A percentile compares a stretch with the other conserved stretches of the same genome.
phyloP scores from a whole-genome alignment of 2,113 vertebrate species.

The Triplophysa dalaica region DNA sequence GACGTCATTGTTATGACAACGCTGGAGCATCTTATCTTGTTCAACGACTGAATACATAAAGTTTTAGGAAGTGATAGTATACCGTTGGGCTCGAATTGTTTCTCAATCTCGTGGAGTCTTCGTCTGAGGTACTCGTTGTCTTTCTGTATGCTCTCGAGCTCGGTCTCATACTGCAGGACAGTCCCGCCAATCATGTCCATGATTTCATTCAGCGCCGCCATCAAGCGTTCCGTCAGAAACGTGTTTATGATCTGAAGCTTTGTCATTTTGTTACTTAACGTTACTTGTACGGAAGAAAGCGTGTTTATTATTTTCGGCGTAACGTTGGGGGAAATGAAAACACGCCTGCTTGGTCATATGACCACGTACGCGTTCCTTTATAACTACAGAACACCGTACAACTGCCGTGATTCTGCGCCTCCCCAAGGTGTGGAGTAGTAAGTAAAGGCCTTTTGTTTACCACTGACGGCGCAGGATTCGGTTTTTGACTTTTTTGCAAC shows the following conservation, averaged over 20 bases:
- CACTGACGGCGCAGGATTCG: too few relatives aligned
- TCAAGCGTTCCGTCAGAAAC: conserved; percentile 45
- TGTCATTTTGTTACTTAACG: conserved; percentile 32
- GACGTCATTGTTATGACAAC: too few relatives aligned
- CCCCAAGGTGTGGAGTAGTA: conserved; percentile 14
- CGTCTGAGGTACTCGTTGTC: conserved; percentile 49
- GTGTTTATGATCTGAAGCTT: conserved; percentile 45
- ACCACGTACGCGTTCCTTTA: not conserved
- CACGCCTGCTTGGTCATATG: not conserved
- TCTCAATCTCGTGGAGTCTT: conserved; percentile 41
- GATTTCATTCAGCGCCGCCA: conserved; percentile 52
- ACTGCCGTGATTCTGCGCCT: conserved; percentile 2
- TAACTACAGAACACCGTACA: not conserved
- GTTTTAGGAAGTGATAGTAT: not conserved
- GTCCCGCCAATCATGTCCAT: conserved; percentile 49
- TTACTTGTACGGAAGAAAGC: too few relatives aligned
- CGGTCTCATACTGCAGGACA: conserved; percentile 49
- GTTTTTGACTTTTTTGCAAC: too few relatives aligned
- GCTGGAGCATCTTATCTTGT: too few relatives aligned
- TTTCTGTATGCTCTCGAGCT: conserved; percentile 36
- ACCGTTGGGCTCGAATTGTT: conserved; percentile 15
- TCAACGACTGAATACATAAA: too few relatives aligned
- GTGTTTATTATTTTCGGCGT: not conserved
- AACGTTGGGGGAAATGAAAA: conserved; percentile 1
- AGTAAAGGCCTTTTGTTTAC: too few relatives aligned